Evolutionary conservation across 2,888 invertebrate genomes (phyloP).

Genomic region (Apomyelois bistriatella): DNA sequence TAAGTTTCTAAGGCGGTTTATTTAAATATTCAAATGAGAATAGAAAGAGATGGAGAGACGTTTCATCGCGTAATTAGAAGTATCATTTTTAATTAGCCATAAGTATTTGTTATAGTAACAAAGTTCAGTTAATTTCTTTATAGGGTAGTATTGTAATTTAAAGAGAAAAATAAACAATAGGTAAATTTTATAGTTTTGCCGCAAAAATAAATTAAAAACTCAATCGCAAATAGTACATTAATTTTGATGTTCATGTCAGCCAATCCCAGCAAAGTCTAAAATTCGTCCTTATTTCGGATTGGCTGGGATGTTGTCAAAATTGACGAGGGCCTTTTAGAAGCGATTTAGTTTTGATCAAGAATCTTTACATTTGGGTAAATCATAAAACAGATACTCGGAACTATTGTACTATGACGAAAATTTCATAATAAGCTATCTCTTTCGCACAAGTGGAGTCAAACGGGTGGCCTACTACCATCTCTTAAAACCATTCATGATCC

Average conservation of each 20-base stretch:
- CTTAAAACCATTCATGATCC: too few relatives aligned
- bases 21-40: background rate
- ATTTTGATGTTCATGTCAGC: background rate
- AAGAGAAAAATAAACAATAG: constrained; percentile 5
- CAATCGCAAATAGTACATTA: background rate
- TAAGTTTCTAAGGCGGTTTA: background rate
- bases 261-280: background rate
- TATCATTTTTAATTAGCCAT: constrained; percentile 16
- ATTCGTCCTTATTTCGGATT: background rate
- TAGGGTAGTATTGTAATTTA: constrained; percentile 14
- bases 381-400: too few relatives aligned
- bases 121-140: constrained; percentile 22
- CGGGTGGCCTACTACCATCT: too few relatives aligned
- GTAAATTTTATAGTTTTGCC: background rate
- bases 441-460: too few relatives aligned
- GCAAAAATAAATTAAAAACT: background rate
- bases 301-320: background rate
- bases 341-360: too few relatives aligned
- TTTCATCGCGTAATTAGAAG: constrained; percentile 12
- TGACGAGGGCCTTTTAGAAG: background rate
- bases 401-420: too few relatives aligned
- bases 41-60: background rate
- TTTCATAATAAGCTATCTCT: too few relatives aligned
- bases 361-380: too few relatives aligned
- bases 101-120: constrained; percentile 16